phyloP scores from a whole-genome alignment of 2,888 invertebrate species.

The Beris morrisii region DNA sequence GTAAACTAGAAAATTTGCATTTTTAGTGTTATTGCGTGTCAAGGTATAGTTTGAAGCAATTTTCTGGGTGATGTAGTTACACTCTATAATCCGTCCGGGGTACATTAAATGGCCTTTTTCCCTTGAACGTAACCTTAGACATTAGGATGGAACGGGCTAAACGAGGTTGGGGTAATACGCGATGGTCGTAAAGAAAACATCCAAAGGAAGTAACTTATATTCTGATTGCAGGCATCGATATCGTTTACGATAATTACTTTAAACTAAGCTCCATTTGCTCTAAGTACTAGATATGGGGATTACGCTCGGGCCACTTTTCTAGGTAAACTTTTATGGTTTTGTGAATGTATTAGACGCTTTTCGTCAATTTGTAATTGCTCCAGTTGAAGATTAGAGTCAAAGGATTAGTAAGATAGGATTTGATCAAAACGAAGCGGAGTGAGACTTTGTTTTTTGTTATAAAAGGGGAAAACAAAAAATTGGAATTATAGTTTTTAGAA shows the following conservation, averaged over 20 bases:
- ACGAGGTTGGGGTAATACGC: neutral
- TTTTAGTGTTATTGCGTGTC: constrained; percentile 37
- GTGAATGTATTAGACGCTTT: constrained; percentile 1
- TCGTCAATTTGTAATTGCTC: constrained; percentile 2
- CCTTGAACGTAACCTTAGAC: constrained; percentile 28
- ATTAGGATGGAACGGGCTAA: neutral
- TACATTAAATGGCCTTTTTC: constrained; percentile 11
- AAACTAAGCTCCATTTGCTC: neutral
- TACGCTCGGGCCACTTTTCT: neutral
- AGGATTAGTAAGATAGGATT: too few relatives aligned
- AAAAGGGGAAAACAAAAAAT: neutral
- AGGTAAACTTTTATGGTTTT: constrained; percentile 2
- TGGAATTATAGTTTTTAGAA: too few relatives aligned
- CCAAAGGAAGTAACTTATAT: constrained; percentile 15
- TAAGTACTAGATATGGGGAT: neutral
- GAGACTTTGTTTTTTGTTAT: too few relatives aligned
- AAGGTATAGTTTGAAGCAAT: constrained; percentile 35
- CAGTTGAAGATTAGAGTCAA: neutral
- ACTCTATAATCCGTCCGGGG: constrained; percentile 7
- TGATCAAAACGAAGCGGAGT: neutral
- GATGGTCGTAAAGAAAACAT: constrained; percentile 25
- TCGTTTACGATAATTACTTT: constrained; percentile 31
- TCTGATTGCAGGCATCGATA: constrained; percentile 24
- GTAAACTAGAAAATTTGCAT: constrained; percentile 35
- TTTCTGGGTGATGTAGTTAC: constrained; percentile 32